Evolutionary conservation across 2,888 invertebrate genomes (phyloP).

Genomic region (Coelopa pilipes): DNA sequence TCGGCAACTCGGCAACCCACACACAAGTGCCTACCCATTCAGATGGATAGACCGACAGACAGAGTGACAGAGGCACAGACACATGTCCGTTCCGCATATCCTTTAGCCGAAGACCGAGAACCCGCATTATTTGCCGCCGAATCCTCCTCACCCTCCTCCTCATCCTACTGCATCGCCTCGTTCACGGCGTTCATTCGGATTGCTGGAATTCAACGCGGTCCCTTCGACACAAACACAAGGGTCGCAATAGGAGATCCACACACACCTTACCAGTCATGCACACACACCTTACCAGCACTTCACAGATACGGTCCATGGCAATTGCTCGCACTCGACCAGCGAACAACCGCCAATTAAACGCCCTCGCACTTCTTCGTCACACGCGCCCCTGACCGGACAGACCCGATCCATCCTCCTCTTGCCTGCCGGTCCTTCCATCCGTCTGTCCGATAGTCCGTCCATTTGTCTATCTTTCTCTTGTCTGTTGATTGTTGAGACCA

Average conservation of each 20-base stretch:
- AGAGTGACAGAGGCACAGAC: no score
- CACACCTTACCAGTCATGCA: neutral
- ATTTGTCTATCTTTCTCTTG: neutral
- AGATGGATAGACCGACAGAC: no score
- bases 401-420: neutral
- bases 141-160: no score
- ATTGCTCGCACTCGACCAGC: no score
- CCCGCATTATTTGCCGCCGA: slow-evolving; percentile 10
- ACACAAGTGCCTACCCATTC: neutral
- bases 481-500: no score
- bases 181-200: slow-evolving; percentile 6
- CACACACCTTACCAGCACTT: neutral
- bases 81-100: slow-evolving; percentile 4
- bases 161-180: no score
- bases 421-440: neutral
- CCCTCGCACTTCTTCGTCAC: slow-evolving; percentile 8
- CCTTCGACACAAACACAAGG: neutral
- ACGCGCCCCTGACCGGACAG: neutral
- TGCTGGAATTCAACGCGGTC: neutral
- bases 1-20: neutral
- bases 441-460: neutral
- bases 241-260: neutral
- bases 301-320: neutral
- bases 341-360: slow-evolving; percentile 27
- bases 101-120: neutral